Conservation (phyloP, 1,140 invertebrate species). For the Megalopta genalis region DNA sequence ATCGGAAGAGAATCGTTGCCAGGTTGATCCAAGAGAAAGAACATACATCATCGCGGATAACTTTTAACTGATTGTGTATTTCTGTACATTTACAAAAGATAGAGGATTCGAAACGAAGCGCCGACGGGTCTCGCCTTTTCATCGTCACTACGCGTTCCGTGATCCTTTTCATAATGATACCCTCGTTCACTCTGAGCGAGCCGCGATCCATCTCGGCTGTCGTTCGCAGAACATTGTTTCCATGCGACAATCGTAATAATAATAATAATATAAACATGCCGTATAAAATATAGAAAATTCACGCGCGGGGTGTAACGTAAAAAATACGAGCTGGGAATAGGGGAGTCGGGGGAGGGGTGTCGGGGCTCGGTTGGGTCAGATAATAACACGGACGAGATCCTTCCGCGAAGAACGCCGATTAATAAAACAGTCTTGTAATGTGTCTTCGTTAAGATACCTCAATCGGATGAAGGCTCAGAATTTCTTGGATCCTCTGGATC, state of each 20-base stretch:
- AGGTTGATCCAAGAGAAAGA: not conserved
- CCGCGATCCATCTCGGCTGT: constrained; percentile 12
- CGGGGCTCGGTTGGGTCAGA: not conserved
- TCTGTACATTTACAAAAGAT: not conserved
- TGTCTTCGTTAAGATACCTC: constrained; percentile 24
- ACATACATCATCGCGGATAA: not conserved
- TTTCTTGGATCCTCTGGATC: not conserved
- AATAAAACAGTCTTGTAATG: constrained; percentile 75
- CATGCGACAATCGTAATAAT: constrained; percentile 13
- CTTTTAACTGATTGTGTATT: constrained; percentile 1
- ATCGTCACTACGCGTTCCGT: constrained; percentile 59
- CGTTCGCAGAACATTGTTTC: constrained; percentile 36
- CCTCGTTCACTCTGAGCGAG: not conserved
- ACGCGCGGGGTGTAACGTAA: constrained; percentile 31
- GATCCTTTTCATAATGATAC: constrained; percentile 56
- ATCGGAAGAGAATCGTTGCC: not conserved
- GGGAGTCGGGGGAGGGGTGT: not conserved
- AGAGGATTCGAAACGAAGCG: constrained; percentile 35
- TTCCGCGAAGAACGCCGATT: constrained; percentile 67
- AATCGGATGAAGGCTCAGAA: constrained; percentile 10
- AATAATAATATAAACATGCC: constrained; percentile 47
- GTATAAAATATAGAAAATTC: constrained; percentile 62
- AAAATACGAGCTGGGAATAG: constrained; percentile 31
- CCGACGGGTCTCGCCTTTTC: constrained; percentile 63
- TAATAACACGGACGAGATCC: constrained; percentile 44